Conservation (phyloP, 2,888 invertebrate species). For the Euspilapteryx auroguttella region DNA sequence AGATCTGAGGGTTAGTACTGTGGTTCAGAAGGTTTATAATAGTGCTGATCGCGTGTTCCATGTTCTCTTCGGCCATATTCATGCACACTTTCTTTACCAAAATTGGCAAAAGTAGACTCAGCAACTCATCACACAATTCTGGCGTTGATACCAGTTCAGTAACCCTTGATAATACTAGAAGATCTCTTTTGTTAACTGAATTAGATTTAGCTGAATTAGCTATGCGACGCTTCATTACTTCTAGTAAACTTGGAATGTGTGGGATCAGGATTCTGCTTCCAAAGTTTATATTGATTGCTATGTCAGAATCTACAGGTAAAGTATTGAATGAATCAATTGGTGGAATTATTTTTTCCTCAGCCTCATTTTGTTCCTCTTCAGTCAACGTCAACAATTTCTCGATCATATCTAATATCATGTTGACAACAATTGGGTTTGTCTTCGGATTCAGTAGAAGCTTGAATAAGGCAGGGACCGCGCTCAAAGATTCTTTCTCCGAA, state of each 20-base stretch:
- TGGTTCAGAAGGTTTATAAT: slow-evolving; percentile 74
- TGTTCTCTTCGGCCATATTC: slow-evolving; percentile 67
- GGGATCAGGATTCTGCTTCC: slow-evolving; percentile 76
- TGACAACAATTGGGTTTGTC: slow-evolving; percentile 66
- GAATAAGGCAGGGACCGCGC: slow-evolving; percentile 69
- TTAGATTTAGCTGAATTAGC: slow-evolving; percentile 58
- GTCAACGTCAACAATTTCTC: slow-evolving; percentile 72
- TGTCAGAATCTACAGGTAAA: slow-evolving; percentile 16
- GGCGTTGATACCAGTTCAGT: slow-evolving; percentile 73
- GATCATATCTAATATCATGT: slow-evolving; percentile 71
- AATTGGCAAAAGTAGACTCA: slow-evolving; percentile 73
- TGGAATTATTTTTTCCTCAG: slow-evolving; percentile 38
- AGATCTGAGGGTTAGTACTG: slow-evolving; percentile 64
- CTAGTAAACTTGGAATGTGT: slow-evolving; percentile 71
- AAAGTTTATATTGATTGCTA: slow-evolving; percentile 60
- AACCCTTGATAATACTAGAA: slow-evolving; percentile 73
- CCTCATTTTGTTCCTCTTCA: slow-evolving; percentile 63
- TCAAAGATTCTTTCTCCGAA: slow-evolving; percentile 40
- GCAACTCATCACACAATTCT: slow-evolving; percentile 67
- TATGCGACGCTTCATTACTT: slow-evolving; percentile 68
- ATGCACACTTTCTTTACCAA: slow-evolving; percentile 65
- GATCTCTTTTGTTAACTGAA: slow-evolving; percentile 67
- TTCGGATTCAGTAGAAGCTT: slow-evolving; percentile 71
- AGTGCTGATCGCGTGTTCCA: slow-evolving; percentile 71
- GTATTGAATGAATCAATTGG: slow-evolving; percentile 34